phyloP scores from a whole-genome alignment of 2,113 vertebrate genomes.

The Tyto alba region DNA sequence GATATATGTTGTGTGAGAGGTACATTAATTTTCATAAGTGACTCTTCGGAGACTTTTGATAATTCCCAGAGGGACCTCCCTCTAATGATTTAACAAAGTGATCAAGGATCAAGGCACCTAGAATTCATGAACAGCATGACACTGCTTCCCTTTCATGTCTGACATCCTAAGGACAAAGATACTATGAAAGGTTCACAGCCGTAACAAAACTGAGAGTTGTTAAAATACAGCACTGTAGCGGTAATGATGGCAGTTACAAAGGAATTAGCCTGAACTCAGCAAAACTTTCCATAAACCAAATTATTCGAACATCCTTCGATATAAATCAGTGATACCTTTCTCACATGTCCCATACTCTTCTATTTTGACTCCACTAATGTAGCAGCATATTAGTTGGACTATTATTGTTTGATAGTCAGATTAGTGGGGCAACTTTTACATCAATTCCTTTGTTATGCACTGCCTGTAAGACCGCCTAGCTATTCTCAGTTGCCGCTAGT shows the following conservation, averaged over 20 bases:
- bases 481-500: not conserved
- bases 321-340: not conserved
- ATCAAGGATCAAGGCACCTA: slow-evolving; percentile 62
- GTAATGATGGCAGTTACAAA: not conserved
- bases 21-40: slow-evolving; percentile 41
- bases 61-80: slow-evolving; percentile 47
- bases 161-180: slow-evolving; percentile 60
- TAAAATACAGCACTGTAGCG: slow-evolving; percentile 4
- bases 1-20: slow-evolving; percentile 27
- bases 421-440: not conserved
- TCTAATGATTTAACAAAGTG: slow-evolving; percentile 61
- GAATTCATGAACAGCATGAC: slow-evolving; percentile 43
- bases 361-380: not conserved
- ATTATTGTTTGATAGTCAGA: not conserved
- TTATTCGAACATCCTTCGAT: not conserved
- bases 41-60: slow-evolving; percentile 56
- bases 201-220: slow-evolving; percentile 31
- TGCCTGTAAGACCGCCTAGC: not conserved
- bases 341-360: not conserved
- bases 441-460: not conserved
- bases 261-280: not conserved
- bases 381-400: not conserved
- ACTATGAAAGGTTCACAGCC: slow-evolving; percentile 24
- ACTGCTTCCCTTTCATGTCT: slow-evolving; percentile 54
- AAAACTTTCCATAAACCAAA: slow-evolving; percentile 37